Percentiles rank a stretch among this genome's conserved stretches.
Evolutionary conservation across 1,140 invertebrate species (phyloP).

Genomic region (Penaeus japonicus): DNA sequence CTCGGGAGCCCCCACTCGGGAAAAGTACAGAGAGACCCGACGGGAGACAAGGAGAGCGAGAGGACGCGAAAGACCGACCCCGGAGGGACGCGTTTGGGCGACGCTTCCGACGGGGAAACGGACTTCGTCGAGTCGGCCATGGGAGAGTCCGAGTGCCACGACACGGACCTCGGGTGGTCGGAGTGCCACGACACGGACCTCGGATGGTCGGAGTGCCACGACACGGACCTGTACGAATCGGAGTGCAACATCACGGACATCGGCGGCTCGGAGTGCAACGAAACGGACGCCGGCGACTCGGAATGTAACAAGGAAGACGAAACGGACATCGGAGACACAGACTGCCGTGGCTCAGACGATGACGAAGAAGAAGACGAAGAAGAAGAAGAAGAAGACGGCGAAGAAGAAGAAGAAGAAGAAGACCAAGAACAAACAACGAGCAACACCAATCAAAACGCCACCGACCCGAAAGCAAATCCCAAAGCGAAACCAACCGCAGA

Average conservation of each 20-base stretch:
- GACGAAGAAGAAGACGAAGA: neutral
- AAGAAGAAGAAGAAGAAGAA: neutral
- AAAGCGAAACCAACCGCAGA: no score
- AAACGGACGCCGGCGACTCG: neutral
- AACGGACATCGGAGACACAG: neutral
- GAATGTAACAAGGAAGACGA: neutral
- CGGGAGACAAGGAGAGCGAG: neutral
- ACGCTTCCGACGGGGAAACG: neutral
- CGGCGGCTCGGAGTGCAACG: neutral
- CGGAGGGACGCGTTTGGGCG: neutral
- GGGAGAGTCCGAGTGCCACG: neutral
- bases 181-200: neutral
- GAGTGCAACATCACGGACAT: conserved; percentile 11
- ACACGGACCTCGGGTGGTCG: neutral
- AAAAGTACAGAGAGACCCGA: neutral
- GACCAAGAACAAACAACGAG: neutral
- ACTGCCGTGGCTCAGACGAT: neutral
- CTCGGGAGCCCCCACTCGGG: neutral
- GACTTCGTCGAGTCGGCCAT: neutral
- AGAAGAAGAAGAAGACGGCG: neutral
- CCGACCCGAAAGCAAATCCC: neutral
- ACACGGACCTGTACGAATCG: neutral
- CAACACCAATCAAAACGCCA: neutral
- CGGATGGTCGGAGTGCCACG: neutral
- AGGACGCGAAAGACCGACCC: neutral